These are phyloP conservation scores for Luehdorfia chinensis DNA, from an alignment of 1,140 invertebrate species.

Conservation along the genomic window DNA sequence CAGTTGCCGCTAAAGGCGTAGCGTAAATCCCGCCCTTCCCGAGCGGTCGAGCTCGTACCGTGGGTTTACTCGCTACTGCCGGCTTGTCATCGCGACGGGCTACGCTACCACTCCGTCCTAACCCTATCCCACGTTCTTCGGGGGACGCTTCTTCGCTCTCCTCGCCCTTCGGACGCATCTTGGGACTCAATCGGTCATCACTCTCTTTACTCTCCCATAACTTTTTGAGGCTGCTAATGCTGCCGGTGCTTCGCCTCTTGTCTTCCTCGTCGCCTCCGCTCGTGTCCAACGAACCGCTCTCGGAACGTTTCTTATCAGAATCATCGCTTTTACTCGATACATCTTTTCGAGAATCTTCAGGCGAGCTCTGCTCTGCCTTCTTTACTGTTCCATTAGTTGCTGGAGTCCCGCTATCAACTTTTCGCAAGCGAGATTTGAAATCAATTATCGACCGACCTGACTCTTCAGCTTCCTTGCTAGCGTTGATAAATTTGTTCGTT, in stretches of 20 bases:
- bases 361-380: constrained; percentile 64
- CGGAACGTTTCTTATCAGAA: constrained; percentile 71
- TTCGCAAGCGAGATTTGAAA: constrained; percentile 90
- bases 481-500: constrained; percentile 72
- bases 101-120: constrained; percentile 70
- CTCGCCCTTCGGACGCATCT: constrained; percentile 74
- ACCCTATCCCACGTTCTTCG: constrained; percentile 55
- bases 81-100: constrained; percentile 82
- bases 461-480: constrained; percentile 76
- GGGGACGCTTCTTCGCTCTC: constrained; percentile 74
- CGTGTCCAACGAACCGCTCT: constrained; percentile 77
- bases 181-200: constrained; percentile 80
- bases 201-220: constrained; percentile 90
- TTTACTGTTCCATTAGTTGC: constrained; percentile 65
- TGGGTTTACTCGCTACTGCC: constrained; percentile 82
- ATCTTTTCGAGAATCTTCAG: constrained; percentile 59
- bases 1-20: constrained; percentile 77
- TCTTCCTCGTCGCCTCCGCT: constrained; percentile 84
- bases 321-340: constrained; percentile 52
- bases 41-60: constrained; percentile 34
- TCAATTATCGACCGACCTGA: constrained; percentile 84
- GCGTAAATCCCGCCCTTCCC: constrained; percentile 79
- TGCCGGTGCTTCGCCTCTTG: constrained; percentile 93
- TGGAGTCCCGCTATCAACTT: constrained; percentile 81
- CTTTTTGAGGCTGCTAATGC: constrained; percentile 94